Base-by-base conservation (phyloP, 2,797 vertebrate species). In the Phataginus tricuspis region DNA sequence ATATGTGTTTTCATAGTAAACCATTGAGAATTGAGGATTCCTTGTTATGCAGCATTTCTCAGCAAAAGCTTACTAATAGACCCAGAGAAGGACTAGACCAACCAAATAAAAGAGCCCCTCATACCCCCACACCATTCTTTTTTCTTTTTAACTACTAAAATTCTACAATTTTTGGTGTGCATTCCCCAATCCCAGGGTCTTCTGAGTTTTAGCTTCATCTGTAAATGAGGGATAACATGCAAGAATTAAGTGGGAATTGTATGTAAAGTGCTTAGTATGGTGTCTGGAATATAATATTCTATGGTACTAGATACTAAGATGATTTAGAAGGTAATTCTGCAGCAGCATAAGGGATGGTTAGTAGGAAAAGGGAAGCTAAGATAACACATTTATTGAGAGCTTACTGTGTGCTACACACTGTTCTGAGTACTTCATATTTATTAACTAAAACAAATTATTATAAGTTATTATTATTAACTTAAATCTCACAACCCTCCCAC, bases 141-240 rank as follows among this genome's bases (percentile, higher is more conserved):
- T 94, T 71, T 25, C 49, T 80, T 79, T 88, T 88, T 49, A 94
- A 34, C 21, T 53, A 42, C n/a, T 79, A 75, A 84, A 87, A 88
- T 79, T 84, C 42, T 80, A 66, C 63, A 64, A n/a, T 63, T 86
- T 85, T 74, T 84, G 86, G 31, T 42, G 51, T 57, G 45, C n/a
- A 57, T 37, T 29, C 85, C 66, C 74, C 51, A 69, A 68, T 55
- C 14, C 61, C 31, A 49, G 51, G 51, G 80, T 49, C 27, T 14
- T 91, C 57, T 10, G 61, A 80, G 42, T 91, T 86, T 85, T 29
- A 68, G 34, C 71, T 93, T 85, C 19, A 64, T 69, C 79, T 85
- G 34, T 85, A 75, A 93, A 90, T 19, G 49, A 63, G 66, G 39
- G 16, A 68, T 59, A 93, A 72, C 10, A 34, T 53, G 2, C 66